These are phyloP conservation scores for Ceraclea dissimilis DNA, from an alignment of 2,888 invertebrate genomes.

Conservation along the genomic window DNA sequence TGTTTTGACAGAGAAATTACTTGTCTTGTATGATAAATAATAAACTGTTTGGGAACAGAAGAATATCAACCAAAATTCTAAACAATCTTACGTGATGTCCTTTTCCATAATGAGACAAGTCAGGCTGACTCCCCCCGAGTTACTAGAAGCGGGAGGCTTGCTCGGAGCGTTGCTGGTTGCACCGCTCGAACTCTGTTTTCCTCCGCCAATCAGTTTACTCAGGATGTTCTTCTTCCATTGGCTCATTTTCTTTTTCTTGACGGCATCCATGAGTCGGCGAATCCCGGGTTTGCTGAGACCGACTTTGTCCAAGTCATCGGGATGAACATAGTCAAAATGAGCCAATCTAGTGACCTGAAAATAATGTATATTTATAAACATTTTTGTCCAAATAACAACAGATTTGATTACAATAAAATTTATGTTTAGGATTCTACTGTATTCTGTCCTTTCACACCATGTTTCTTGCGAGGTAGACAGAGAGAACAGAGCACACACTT, in stretches of 20 bases:
- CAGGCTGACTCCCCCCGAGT: slow-evolving; percentile 34
- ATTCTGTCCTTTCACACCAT: too few species aligned
- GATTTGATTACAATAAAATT: too few species aligned
- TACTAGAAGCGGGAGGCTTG: slow-evolving; percentile 24
- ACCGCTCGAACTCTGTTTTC: slow-evolving; percentile 43
- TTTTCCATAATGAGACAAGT: slow-evolving; percentile 82
- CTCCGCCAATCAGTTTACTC: slow-evolving; percentile 65
- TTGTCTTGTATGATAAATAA: too few species aligned
- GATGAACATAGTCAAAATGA: slow-evolving; percentile 96
- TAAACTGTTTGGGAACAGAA: too few species aligned
- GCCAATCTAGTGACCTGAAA: slow-evolving; percentile 75
- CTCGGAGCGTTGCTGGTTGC: slow-evolving; percentile 27
- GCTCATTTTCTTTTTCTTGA: slow-evolving; percentile 77
- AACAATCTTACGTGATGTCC: slow-evolving; percentile 58
- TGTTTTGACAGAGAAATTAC: too few species aligned
- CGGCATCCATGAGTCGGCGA: slow-evolving; percentile 81
- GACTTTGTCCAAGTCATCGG: slow-evolving; percentile 89
- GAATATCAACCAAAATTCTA: too few species aligned
- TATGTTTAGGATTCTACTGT: too few species aligned
- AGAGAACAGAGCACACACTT: too few species aligned
- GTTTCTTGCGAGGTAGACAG: too few species aligned
- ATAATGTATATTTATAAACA: not conserved
- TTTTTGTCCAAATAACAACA: not conserved
- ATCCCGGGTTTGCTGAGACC: slow-evolving; percentile 93
- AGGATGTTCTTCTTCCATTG: slow-evolving; percentile 77